These are phyloP conservation scores for Siniperca knerii DNA, from an alignment of 2,113 vertebrate genomes.

Conservation along the genomic window DNA sequence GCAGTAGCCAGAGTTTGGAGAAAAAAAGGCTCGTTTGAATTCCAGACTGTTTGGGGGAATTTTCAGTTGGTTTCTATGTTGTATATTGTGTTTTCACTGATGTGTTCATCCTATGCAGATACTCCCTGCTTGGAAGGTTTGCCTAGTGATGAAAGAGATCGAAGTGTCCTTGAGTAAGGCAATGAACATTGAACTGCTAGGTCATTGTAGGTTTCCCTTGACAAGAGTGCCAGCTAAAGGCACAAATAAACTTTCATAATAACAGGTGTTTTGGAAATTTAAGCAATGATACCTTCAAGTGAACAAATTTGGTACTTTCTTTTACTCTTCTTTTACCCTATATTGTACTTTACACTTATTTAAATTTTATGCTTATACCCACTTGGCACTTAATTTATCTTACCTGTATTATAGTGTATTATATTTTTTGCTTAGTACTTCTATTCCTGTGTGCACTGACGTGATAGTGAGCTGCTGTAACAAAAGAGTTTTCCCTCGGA, in stretches of 20 bases:
- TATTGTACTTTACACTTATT: no score
- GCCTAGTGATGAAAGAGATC: not conserved
- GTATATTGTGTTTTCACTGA: not conserved
- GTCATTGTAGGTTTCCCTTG: not conserved
- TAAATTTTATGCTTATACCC: no score
- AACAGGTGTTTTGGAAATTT: not conserved
- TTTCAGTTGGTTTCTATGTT: not conserved
- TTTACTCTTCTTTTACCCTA: not conserved
- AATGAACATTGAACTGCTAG: not conserved
- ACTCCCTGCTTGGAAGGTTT: not conserved
- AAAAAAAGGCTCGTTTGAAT: not conserved
- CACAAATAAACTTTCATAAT: not conserved
- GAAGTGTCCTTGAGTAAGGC: not conserved
- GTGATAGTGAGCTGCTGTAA: no score
- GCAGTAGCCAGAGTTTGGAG: conserved; percentile 4
- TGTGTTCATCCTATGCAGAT: not conserved
- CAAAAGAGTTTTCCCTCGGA: no score
- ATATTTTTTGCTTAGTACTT: no score
- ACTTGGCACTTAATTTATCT: no score
- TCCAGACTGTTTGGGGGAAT: not conserved
- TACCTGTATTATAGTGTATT: no score
- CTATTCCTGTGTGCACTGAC: no score
- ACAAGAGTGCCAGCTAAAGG: not conserved
- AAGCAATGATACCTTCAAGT: not conserved
- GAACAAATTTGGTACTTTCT: not conserved